Conservation (phyloP, 2,113 vertebrate genomes). For the Phodopus roborovskii region DNA sequence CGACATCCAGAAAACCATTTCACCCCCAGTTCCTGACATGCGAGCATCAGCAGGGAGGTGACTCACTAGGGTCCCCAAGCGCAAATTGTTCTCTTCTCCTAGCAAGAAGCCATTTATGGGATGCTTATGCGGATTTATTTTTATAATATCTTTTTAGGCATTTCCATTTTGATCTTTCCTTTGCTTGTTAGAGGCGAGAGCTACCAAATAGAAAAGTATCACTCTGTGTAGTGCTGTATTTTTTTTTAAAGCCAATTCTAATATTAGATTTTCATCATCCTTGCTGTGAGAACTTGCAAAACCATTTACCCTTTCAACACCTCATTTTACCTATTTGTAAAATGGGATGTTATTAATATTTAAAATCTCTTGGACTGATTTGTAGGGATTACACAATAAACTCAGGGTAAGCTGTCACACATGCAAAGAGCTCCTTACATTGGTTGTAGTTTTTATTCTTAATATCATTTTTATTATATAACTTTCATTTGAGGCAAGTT, state of each 20-base stretch:
- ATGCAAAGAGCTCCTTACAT: background rate
- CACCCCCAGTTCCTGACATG: background rate
- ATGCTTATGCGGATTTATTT: background rate
- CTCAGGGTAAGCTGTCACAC: background rate
- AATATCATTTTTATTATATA: background rate
- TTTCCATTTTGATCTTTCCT: background rate
- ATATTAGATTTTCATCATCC: background rate
- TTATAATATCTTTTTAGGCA: background rate
- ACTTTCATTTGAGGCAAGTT: background rate
- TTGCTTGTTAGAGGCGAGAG: slow-evolving; percentile 5
- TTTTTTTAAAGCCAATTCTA: background rate
- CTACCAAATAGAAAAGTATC: background rate
- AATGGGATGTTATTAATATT: background rate
- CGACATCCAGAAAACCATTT: background rate
- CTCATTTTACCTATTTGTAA: background rate
- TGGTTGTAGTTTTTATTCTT: background rate
- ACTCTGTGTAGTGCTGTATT: background rate
- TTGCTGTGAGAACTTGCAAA: background rate
- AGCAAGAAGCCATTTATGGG: background rate
- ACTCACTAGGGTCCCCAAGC: background rate
- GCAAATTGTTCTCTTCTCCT: background rate
- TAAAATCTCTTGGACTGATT: background rate
- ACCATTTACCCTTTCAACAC: background rate
- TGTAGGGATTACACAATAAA: background rate
- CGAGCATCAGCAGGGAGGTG: too few relatives aligned